A percentile compares a stretch with the other conserved stretches of the same genome.
Conservation (phyloP, 1,140 invertebrate species). For the Aphelenchoides fujianensis region DNA sequence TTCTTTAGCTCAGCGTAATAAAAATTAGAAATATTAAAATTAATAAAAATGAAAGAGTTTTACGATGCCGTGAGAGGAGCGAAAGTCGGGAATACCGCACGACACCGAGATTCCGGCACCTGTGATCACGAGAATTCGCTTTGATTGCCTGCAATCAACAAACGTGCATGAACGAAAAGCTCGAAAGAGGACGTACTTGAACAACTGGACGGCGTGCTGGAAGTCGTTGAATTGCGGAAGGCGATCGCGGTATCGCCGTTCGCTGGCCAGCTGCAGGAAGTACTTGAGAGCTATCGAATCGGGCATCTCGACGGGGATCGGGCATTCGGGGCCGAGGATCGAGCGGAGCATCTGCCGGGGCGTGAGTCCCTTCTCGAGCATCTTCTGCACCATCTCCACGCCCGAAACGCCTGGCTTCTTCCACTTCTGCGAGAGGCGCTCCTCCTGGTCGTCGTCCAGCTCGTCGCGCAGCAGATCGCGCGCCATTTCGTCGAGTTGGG, state of each 20-base stretch:
- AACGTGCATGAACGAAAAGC: neutral
- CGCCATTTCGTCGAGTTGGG: neutral
- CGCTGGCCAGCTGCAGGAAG: slow-evolving; percentile 14
- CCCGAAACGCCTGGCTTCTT: slow-evolving; percentile 1
- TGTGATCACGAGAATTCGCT: slow-evolving; percentile 64
- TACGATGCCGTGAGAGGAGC: slow-evolving; percentile 72
- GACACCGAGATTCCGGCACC: slow-evolving; percentile 67
- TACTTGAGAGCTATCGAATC: slow-evolving; percentile 4
- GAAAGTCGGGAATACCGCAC: slow-evolving; percentile 66
- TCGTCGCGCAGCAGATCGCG: neutral
- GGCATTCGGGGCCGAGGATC: slow-evolving; percentile 4
- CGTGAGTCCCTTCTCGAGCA: slow-evolving; percentile 22
- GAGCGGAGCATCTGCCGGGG: slow-evolving; percentile 23
- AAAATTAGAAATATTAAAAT: too few species aligned
- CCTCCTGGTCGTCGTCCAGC: neutral
- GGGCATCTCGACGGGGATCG: slow-evolving; percentile 7
- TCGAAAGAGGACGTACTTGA: too few species aligned
- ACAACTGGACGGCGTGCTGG: slow-evolving; percentile 42
- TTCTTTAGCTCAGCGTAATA: slow-evolving; percentile 83
- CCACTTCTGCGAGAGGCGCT: slow-evolving; percentile 15
- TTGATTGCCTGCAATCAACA: slow-evolving; percentile 42
- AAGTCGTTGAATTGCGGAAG: slow-evolving; percentile 41
- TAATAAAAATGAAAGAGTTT: too few species aligned
- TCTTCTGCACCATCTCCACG: slow-evolving; percentile 11
- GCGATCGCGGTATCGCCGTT: slow-evolving; percentile 33